Evolutionary conservation across 2,113 vertebrate species (phyloP), one percentile per base, ranked within the genome.

Genomic region (Siphamia tubifer): DNA sequence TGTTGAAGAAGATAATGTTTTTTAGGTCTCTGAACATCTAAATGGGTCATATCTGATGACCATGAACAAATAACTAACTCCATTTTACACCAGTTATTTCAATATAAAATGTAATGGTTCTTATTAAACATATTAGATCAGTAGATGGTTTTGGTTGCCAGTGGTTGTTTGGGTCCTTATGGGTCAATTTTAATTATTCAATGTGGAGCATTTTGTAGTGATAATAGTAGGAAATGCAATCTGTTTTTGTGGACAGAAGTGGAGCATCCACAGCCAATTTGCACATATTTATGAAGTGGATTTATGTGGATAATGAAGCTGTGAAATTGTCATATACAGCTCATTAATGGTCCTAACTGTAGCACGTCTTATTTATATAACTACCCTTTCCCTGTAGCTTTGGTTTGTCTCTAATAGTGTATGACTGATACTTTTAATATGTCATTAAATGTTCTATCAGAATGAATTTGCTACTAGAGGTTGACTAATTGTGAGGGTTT

Each of bases 151-250:
- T n/a, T n/a, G n/a, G n/a, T n/a, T n/a, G n/a, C n/a, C n/a, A n/a
- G n/a, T n/a, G n/a, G n/a, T n/a, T n/a, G n/a, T n/a, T n/a, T n/a
- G n/a, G n/a, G n/a, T n/a, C n/a, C n/a, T n/a, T n/a, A n/a, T n/a
- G n/a, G n/a, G n/a, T n/a, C n/a, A n/a, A n/a, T n/a, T 32, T 8
- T 27, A 20, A 6, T 23, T 15, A 4, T 12, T 31, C 31, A 8
- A 24, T 34, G 64, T 58, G 16, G 19, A 17, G 25, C 25, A 19
- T 40, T 0, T 1, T 40, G 15, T 19, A 9, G 56, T 43, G 43
- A 56, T 43, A 49, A 38, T 57, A 57, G 49, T 38, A n/a, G 66
- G 40, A 54, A 48, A 55, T 44, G 55, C 21, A 38, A 31, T 7
- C 61, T n/a, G 28, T 56, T 68, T 43, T 35, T 55, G 40, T 27